Conservation (phyloP, 2,797 vertebrate species). For the Paratrypauchen microcephalus region DNA sequence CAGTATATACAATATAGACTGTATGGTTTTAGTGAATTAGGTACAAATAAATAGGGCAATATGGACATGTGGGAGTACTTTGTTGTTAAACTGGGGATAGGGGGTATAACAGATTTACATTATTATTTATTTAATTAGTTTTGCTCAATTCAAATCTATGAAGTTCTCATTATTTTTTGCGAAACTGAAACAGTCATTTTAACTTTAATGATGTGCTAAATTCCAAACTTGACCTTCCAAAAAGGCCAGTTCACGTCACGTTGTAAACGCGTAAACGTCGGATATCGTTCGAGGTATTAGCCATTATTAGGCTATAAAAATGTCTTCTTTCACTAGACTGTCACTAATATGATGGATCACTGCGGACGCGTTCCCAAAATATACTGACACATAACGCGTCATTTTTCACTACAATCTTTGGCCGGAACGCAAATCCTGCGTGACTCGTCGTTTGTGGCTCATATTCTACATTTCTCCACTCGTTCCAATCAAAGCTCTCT, state of each 20-base stretch:
- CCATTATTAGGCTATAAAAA: constrained; percentile 1
- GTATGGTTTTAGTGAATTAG: too few species aligned
- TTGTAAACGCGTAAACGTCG: not conserved
- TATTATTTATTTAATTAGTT: too few species aligned
- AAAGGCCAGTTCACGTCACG: not conserved
- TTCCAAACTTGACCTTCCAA: not conserved
- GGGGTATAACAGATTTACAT: too few species aligned
- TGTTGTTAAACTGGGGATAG: too few species aligned
- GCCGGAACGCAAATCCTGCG: constrained; percentile 35
- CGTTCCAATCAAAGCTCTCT: constrained; percentile 70
- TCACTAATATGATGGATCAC: constrained; percentile 46
- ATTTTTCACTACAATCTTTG: constrained; percentile 34
- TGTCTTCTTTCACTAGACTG: constrained; percentile 1
- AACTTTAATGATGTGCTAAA: not conserved
- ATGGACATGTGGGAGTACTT: too few species aligned
- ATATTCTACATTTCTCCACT: constrained; percentile 73
- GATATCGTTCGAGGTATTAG: not conserved
- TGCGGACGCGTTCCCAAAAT: constrained; percentile 33
- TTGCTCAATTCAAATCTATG: too few species aligned
- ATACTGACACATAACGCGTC: not conserved
- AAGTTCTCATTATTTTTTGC: not conserved
- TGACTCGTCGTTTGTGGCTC: constrained; percentile 74
- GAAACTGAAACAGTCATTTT: not conserved
- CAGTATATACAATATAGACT: too few species aligned
- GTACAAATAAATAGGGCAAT: too few species aligned